Base-by-base conservation (phyloP, 2,113 vertebrate species). In the Alethe diademata region DNA sequence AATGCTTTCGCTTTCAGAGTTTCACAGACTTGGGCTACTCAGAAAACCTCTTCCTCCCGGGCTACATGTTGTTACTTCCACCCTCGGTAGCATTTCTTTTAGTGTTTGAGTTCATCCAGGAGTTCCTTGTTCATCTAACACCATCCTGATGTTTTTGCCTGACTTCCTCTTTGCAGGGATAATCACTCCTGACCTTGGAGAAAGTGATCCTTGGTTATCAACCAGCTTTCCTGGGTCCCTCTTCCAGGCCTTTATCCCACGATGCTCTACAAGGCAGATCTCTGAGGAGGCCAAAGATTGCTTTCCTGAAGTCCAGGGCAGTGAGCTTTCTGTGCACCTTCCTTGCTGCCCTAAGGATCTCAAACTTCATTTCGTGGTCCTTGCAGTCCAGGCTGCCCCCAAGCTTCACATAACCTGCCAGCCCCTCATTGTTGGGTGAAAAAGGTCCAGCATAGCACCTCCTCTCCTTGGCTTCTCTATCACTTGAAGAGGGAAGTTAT, bases 31-130 rank as follows among this genome's bases (percentile, higher is more conserved):
- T 50, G 5, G 9, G 18, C 43, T 5, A 1, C 26, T 50, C 45
- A 64, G 50, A 43, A 56, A 43, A 65, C 8, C 9, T 40, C 8
- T 15, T 57, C 36, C 6, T 36, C 5, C 17, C 11, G 10, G 26
- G 25, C 18, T 42, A 10, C 5, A 2, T 14, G 11, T 67, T 0
- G 0, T 64, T 64, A 50, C 11, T 50, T 64, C 42, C 5, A 31
- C 14, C 11, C 3, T 31, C 42, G 57, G 5, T 79, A 72, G 20
- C 25, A 4, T 33, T 72, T 56, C 11, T 15, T 72, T 50, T 23
- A 33, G 14, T 40, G 12, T 50, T 79, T 56, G 13, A 64, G 19
- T 79, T 71, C 6, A 25, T 62, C 25, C 22, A 26, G 58, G 22
- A 50, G 22, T 47, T 57, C 8, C 31, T 36, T 65, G 12, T 65